Evolutionary conservation across 2,113 vertebrate species (phyloP).

Genomic region (Damaliscus lunatus): DNA sequence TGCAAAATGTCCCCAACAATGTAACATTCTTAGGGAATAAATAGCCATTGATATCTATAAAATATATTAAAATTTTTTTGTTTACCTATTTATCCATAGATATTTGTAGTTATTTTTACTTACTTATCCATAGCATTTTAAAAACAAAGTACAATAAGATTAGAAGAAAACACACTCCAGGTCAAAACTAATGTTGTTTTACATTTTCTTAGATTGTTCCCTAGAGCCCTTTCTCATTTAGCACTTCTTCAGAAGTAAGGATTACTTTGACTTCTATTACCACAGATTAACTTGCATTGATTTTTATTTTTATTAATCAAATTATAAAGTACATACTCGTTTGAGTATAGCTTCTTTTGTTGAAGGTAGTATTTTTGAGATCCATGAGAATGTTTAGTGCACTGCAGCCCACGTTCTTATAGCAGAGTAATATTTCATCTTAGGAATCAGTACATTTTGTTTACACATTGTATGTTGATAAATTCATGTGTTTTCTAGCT

Average conservation of each 20-base stretch:
- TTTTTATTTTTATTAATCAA: neutral
- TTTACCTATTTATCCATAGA: neutral
- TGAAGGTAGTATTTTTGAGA: neutral
- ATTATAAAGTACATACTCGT: neutral
- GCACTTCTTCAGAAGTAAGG: neutral
- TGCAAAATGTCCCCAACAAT: neutral
- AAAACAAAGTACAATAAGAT: neutral
- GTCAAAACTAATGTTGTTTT: neutral
- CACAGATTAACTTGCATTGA: neutral
- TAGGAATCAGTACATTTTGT: neutral
- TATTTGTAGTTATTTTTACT: neutral
- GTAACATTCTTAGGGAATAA: neutral
- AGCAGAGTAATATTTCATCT: neutral
- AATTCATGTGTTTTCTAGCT: neutral
- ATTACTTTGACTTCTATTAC: neutral
- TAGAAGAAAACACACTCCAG: neutral
- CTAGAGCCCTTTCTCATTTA: neutral
- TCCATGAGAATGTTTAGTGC: neutral
- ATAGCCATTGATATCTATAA: neutral
- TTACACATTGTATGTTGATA: neutral
- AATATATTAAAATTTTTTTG: neutral
- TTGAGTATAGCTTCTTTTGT: neutral
- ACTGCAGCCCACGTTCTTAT: neutral
- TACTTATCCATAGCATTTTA: neutral
- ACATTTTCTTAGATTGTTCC: neutral